Evolutionary conservation across 2,113 vertebrate genomes (phyloP), one percentile per base, ranked within the genome.

Genomic region (Oryzias javanicus): DNA sequence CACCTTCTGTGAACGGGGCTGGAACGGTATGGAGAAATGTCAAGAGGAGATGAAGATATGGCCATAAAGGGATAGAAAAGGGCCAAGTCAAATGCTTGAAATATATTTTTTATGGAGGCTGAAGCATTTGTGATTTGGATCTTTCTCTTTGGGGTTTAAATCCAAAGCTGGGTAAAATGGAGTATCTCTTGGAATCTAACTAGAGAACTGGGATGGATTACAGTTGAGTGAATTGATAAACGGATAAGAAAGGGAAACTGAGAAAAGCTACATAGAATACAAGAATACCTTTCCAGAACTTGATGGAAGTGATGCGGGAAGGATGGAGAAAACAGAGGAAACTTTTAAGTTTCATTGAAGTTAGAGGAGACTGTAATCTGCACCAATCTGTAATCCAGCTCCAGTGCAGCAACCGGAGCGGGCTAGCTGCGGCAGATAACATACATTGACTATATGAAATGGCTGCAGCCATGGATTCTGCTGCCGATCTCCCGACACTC

Each of bases 21-120:
- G 64, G 29, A 57, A 49, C 25, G 35, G 49, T 47, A 42, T 29
- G 0, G 45, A 18, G 50, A 49, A 69, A 68, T 54, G 45, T 63
- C 60, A 60, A 53, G 72, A 55, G 70, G 64, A 76, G 68, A 76
- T 70, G 62, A 79, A 60, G 58, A 75, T 60, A 74, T 57, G 65
- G 76, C 65, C 58, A 57, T 52, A 52, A 55, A 61, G 63, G 57
- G 64, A 76, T 80, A 79, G 74, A 66, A 67, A 66, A 77, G 64
- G 65, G 69, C 27, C 79, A 85, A 86, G 84, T 54, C 60, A 73
- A 86, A 87, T 86, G 61, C 10, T 2, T 57, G 45, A 72, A 78
- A 86, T 85, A 79, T 80, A 81, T 87, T 81, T 87, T 88, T 83
- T 67, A 86, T 88, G 83, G 85, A 68, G 46, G 61, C 3, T n/a